Conservation (phyloP, 2,113 vertebrate species). For the Burhinus bistriatus region DNA sequence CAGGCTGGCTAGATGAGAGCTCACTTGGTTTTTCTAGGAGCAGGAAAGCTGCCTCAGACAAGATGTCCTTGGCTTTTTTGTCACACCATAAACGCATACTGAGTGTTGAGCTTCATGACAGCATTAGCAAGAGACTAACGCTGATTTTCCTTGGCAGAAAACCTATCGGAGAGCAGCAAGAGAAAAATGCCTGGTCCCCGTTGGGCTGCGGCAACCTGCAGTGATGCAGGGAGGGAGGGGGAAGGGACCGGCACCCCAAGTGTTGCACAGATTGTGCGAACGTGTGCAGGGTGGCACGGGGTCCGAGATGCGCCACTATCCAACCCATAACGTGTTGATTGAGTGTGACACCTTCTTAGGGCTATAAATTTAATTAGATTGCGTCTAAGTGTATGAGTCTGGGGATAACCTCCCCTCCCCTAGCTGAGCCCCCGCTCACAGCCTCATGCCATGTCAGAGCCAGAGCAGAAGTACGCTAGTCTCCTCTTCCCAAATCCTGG, state of each 20-base stretch:
- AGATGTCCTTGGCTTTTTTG: background rate
- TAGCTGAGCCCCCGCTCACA: background rate
- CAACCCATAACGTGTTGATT: rapidly evolving
- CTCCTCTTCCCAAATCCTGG: background rate
- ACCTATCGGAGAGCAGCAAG: background rate
- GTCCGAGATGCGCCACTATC: background rate
- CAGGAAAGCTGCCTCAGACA: background rate
- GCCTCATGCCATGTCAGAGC: background rate
- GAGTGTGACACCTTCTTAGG: background rate
- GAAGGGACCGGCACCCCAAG: background rate
- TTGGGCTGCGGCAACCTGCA: background rate
- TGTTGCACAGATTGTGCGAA: background rate
- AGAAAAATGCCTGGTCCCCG: background rate
- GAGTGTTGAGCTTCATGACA: background rate
- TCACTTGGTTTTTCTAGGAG: background rate
- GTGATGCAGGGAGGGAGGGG: background rate
- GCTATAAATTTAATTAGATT: background rate
- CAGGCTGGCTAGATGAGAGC: background rate
- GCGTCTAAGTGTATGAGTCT: background rate
- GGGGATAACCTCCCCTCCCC: rapidly evolving
- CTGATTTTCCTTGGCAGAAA: background rate
- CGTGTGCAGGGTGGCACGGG: background rate
- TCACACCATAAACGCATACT: background rate
- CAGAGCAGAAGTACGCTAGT: background rate
- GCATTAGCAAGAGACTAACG: background rate